A percentile compares a stretch with the other conserved stretches of the same genome.
These are phyloP conservation scores for Elegia similella DNA, from an alignment of 2,888 invertebrate genomes.

Conservation along the genomic window DNA sequence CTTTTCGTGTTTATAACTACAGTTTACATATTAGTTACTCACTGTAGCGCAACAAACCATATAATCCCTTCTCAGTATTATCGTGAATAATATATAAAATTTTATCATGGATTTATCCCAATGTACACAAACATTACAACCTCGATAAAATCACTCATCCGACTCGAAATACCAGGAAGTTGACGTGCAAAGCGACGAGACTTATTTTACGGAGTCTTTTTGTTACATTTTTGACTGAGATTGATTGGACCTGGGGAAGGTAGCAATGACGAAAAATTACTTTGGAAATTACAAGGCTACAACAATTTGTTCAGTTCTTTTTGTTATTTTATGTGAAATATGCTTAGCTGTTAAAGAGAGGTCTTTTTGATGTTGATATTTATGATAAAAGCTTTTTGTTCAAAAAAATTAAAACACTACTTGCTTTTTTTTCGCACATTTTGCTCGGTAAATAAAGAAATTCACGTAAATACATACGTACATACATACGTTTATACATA, in stretches of 20 bases:
- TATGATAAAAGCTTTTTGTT: no score
- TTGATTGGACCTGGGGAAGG: neutral
- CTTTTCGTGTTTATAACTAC: neutral
- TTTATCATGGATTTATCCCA: neutral
- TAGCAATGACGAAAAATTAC: neutral
- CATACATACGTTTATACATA: no score
- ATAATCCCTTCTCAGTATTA: neutral
- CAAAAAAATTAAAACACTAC: no score
- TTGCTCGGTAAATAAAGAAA: no score
- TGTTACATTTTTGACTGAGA: conserved; percentile 2
- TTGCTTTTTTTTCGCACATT: no score
- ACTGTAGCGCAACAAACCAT: neutral
- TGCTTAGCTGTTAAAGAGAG: no score
- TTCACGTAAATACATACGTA: no score
- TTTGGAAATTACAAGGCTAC: conserved; percentile 8
- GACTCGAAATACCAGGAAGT: neutral
- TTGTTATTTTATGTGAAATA: no score
- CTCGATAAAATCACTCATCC: conserved; percentile 16
- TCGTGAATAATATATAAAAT: neutral
- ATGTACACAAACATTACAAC: conserved; percentile 4
- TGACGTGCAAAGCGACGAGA: neutral
- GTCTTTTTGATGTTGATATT: no score
- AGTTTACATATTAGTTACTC: neutral
- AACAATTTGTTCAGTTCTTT: neutral
- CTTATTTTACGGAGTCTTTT: neutral